These are phyloP conservation scores for Mythimna ferrago DNA, from an alignment of 2,888 invertebrate genomes.

Conservation along the genomic window DNA sequence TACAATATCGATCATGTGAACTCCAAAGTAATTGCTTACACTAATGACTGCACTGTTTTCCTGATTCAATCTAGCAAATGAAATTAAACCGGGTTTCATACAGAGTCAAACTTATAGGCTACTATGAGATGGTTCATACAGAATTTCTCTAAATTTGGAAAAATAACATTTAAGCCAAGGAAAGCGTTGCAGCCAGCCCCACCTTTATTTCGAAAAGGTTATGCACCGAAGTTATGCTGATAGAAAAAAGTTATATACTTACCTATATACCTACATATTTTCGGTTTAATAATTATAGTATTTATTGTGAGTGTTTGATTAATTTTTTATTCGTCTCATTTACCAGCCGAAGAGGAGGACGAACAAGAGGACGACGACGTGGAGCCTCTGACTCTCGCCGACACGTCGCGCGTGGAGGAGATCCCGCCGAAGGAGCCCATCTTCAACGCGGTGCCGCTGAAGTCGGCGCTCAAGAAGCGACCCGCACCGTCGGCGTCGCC, in stretches of 20 bases:
- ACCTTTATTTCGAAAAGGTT: no score
- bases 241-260: no score
- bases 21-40: neutral
- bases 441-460: slow-evolving; percentile 97
- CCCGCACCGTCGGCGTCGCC: slow-evolving; percentile 93
- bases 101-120: neutral
- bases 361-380: slow-evolving; percentile 89
- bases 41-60: neutral
- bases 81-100: neutral
- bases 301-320: neutral
- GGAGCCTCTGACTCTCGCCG: slow-evolving; percentile 92
- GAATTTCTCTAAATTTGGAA: neutral
- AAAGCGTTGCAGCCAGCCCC: neutral
- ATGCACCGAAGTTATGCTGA: no score
- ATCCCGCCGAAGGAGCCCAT: slow-evolving; percentile 98
- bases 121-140: neutral
- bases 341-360: slow-evolving; percentile 89
- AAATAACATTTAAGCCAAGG: neutral
- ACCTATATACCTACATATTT: neutral
- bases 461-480: slow-evolving; percentile 97
- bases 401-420: slow-evolving; percentile 96
- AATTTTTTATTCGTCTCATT: neutral
- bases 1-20: neutral
- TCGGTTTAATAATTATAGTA: neutral
- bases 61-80: neutral